Evolutionary conservation across 1,140 invertebrate genomes (phyloP), one percentile per base, ranked within the genome.

Genomic region (Phenacoccus solenopsis): DNA sequence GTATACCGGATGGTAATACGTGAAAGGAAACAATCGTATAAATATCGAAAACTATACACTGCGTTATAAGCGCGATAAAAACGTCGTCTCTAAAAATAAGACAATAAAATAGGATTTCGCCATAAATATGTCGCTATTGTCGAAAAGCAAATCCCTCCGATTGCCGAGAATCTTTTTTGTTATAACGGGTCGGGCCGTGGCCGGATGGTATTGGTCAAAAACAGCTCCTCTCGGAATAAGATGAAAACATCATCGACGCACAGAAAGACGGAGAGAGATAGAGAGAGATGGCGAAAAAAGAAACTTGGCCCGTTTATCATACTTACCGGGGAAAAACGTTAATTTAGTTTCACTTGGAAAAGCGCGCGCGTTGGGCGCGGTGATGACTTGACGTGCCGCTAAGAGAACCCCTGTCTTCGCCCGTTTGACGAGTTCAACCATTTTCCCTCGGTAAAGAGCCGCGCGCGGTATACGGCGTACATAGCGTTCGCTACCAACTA

Each of bases 401-500:
- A 67, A 69, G 32, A 69, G 69, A 69, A 35, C 69, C 38, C 38
- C 49, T 25, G 30, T 69, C 69, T 69, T 56, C 59, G 25, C 21
- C 25, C 59, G 59, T 64, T 49, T 69, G 69, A 49, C 38, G 69
- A 49, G 32, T 69, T 68, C 64, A 71, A 68, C 64, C 57, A 68
- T 38, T 49, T 35, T 68, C 28, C 64, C 32, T 49, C 68, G 64
- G 32, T 49, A 32, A 24, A 61, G 27, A 30, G 67, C 24, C 32
- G 25, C 30, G 28, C 32, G 25, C 30, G 28, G 24, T 28, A 20
- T 68, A 35, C 82, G 78, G 78, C 81, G 82, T 82, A 83, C 82
- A 82, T 84, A 83, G n/a, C n/a, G 79, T 79, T 80, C 24, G 27
- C 28, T 27, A 28, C 25, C n/a, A n/a, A n/a, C n/a, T n/a, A n/a